Evolutionary conservation across 2,113 vertebrate species (phyloP).

Genomic region (Buteo buteo): DNA sequence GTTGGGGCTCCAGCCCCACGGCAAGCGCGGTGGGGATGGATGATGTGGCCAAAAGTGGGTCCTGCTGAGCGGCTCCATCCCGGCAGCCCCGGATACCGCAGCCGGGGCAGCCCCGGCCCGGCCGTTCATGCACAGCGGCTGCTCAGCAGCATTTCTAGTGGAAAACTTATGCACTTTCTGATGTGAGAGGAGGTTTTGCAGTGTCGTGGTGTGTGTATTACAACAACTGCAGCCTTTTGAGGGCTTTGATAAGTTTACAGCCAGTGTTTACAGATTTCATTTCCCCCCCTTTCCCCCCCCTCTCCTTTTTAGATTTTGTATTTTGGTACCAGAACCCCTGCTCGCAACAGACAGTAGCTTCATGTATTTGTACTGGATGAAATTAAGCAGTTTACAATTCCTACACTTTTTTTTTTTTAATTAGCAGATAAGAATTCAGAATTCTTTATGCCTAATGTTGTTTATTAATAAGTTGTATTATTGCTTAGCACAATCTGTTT

Average conservation of each 20-base stretch:
- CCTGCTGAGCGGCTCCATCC: not conserved
- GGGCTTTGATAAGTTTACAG: not conserved
- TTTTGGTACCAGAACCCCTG: not conserved
- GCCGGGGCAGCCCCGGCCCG: accelerated
- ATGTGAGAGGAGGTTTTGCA: not conserved
- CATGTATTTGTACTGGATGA: not conserved
- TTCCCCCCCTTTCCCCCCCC: no score
- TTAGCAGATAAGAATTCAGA: conserved; percentile 15
- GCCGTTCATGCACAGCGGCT: accelerated
- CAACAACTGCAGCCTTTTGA: not conserved
- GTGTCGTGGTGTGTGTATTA: not conserved
- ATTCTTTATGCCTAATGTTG: not conserved
- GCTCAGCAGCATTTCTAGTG: not conserved
- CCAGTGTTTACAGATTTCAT: not conserved
- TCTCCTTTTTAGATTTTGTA: not conserved
- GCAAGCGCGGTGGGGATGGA: accelerated
- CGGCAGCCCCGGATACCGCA: accelerated
- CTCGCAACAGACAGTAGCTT: not conserved
- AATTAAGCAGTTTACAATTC: not conserved
- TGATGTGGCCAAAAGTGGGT: not conserved
- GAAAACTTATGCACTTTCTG: conserved; percentile 64
- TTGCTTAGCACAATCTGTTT: conserved; percentile 6
- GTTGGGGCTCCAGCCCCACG: not conserved
- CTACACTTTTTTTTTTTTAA: not conserved
- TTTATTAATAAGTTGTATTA: not conserved